Evolutionary conservation across 1,140 invertebrate species (phyloP).

Genomic region (Macrotrachela quadricornifera): DNA sequence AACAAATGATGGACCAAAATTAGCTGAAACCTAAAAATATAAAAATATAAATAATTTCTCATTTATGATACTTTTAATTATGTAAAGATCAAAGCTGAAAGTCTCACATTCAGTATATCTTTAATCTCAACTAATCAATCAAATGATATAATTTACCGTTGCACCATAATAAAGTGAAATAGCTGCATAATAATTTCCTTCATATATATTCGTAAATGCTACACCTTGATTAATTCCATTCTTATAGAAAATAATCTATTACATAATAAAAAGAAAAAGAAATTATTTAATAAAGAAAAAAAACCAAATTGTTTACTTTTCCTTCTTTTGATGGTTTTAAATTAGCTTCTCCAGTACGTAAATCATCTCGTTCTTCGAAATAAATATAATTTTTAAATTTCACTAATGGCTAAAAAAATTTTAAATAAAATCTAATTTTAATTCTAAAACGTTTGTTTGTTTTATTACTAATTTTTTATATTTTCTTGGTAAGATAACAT

Average conservation of each 20-base stretch:
- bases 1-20: not conserved
- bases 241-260: constrained; percentile 9
- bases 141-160: constrained; percentile 34
- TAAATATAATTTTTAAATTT: constrained; percentile 94
- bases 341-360: constrained; percentile 57
- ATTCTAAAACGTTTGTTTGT: too few species aligned
- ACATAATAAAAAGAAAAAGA: too few species aligned
- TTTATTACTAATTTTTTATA: too few species aligned
- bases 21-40: too few species aligned
- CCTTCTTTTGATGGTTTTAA: constrained; percentile 49
- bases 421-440: not conserved
- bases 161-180: constrained; percentile 73
- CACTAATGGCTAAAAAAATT: constrained; percentile 55
- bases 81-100: too few species aligned
- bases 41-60: not conserved
- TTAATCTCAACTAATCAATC: too few species aligned
- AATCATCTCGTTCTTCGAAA: constrained; percentile 89
- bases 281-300: too few species aligned
- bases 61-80: not conserved
- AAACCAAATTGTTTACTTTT: constrained; percentile 31
- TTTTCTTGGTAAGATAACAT: too few species aligned
- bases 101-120: too few species aligned
- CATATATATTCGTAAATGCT: constrained; percentile 62
- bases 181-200: constrained; percentile 78
- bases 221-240: constrained; percentile 54